Evolutionary conservation across 2,888 invertebrate species (phyloP).

Genomic region (Lingula anatina): DNA sequence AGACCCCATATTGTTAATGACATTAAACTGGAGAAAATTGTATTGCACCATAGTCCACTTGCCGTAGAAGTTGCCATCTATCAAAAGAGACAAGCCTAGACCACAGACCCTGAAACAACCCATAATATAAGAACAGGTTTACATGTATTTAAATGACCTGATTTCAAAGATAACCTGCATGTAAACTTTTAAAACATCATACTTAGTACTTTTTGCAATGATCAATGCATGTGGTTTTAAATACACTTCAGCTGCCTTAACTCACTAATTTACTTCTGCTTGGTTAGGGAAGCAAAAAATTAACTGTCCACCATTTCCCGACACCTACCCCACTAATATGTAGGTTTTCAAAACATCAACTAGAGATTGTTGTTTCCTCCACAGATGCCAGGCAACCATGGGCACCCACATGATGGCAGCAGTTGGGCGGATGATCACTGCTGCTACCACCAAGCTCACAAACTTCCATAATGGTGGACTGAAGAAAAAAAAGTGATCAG

Average conservation of each 20-base stretch:
- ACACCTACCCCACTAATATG: slow-evolving; percentile 63
- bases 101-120: slow-evolving; percentile 48
- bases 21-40: slow-evolving; percentile 78
- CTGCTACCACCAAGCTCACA: slow-evolving; percentile 56
- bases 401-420: slow-evolving; percentile 81
- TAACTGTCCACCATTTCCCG: too few species aligned
- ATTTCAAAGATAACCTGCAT: background rate
- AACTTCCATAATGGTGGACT: slow-evolving; percentile 39
- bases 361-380: slow-evolving; percentile 47
- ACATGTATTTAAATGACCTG: background rate
- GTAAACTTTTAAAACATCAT: background rate
- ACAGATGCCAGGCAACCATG: slow-evolving; percentile 68
- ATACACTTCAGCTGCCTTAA: too few species aligned
- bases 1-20: slow-evolving; percentile 67
- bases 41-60: slow-evolving; percentile 69
- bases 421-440: slow-evolving; percentile 79
- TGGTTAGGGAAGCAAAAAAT: too few species aligned
- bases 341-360: slow-evolving; percentile 57
- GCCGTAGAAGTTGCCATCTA: slow-evolving; percentile 74
- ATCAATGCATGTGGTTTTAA: too few species aligned
- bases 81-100: slow-evolving; percentile 56
- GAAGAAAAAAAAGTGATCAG: slow-evolving; percentile 9
- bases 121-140: slow-evolving; percentile 10
- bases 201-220: background rate
- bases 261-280: too few species aligned